These are phyloP conservation scores for Nothoprocta perdicaria DNA, from an alignment of 2,113 vertebrate genomes.

Conservation along the genomic window DNA sequence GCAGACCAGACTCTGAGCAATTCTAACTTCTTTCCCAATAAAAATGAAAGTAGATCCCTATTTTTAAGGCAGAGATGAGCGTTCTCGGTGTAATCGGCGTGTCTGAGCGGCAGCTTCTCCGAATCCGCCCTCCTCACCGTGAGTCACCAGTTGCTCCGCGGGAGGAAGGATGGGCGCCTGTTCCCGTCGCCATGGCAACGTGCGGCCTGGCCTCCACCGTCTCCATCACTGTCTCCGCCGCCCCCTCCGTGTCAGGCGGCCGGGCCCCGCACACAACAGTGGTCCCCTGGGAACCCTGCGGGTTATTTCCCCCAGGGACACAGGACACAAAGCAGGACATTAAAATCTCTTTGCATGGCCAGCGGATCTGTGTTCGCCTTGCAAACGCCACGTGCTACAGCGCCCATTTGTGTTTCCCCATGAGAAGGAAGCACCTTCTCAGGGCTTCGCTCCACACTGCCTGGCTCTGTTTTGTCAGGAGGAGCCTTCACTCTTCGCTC, in stretches of 20 bases:
- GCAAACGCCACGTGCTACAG: not conserved
- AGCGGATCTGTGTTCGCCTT: not conserved
- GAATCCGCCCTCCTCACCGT: conserved; percentile 21
- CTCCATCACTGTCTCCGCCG: too few relatives aligned
- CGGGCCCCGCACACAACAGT: not conserved
- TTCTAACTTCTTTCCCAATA: not conserved
- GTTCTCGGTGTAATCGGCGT: not conserved
- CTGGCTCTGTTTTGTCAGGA: not conserved
- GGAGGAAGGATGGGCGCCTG: conserved; percentile 71
- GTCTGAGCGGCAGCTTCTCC: conserved; percentile 12
- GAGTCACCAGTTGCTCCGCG: conserved; percentile 29
- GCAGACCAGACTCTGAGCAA: rapidly evolving
- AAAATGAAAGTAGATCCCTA: not conserved
- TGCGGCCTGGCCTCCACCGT: too few relatives aligned
- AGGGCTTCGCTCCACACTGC: not conserved
- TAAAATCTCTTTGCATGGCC: not conserved
- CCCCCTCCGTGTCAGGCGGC: conserved; percentile 43
- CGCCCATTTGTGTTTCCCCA: not conserved
- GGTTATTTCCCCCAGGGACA: too few relatives aligned
- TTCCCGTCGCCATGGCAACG: conserved; percentile 71
- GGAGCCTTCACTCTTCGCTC: rapidly evolving
- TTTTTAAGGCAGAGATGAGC: not conserved
- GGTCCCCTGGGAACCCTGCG: too few relatives aligned
- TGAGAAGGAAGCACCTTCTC: not conserved
- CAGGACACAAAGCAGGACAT: not conserved